phyloP scores from a whole-genome alignment of 2,888 invertebrate species.

The Thera britannica region DNA sequence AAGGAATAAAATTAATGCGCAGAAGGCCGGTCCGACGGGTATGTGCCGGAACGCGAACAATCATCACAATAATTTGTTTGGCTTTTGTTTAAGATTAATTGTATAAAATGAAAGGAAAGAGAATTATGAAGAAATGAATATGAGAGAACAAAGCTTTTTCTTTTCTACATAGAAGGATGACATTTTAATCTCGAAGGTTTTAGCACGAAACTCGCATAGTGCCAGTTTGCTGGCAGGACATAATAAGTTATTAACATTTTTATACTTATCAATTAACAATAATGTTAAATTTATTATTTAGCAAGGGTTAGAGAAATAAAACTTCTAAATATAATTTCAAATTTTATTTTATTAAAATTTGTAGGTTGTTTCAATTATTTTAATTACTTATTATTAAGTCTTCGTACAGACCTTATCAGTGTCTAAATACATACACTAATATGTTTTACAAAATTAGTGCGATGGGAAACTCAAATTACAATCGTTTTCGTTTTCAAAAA shows the following conservation, averaged over 20 bases:
- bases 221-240: no score
- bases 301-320: conserved; percentile 38
- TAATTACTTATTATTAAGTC: conserved; percentile 59
- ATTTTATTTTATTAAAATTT: conserved; percentile 74
- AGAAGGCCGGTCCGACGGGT: conserved; percentile 43
- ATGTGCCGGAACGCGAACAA: conserved; percentile 51
- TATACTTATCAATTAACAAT: no score
- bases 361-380: conserved; percentile 68
- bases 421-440: conserved; percentile 64
- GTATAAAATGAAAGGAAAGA: neutral
- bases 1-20: conserved; percentile 51
- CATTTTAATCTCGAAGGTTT: no score
- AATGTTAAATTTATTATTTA: no score
- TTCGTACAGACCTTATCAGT: conserved; percentile 64
- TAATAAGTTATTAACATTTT: no score
- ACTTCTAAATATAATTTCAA: conserved; percentile 45
- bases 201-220: no score
- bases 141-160: no score
- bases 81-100: conserved; percentile 12
- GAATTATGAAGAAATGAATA: neutral
- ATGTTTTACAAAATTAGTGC: conserved; percentile 54
- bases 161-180: no score
- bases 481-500: neutral
- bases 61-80: conserved; percentile 35
- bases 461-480: conserved; percentile 15